Conservation (phyloP, 2,888 invertebrate species). For the Onthophagus sagittarius region DNA sequence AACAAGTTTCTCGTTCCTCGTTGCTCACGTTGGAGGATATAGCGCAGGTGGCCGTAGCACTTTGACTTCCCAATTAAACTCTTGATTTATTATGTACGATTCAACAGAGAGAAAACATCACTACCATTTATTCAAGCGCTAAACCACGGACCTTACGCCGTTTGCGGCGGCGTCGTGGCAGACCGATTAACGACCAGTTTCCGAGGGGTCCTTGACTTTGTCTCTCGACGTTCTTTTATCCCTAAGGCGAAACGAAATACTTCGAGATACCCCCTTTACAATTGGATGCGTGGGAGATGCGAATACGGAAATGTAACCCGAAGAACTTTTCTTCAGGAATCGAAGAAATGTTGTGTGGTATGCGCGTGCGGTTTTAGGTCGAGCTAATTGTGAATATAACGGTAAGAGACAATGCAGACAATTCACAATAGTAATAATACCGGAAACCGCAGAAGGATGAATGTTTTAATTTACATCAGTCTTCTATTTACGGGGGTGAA, state of each 20-base stretch:
- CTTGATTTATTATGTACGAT: slow-evolving; percentile 27
- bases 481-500: neutral
- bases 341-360: neutral
- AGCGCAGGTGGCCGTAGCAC: slow-evolving; percentile 6
- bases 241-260: neutral
- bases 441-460: neutral
- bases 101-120: slow-evolving; percentile 19
- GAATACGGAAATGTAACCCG: neutral
- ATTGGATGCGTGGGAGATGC: neutral
- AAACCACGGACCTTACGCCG: slow-evolving; percentile 1
- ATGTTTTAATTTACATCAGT: neutral
- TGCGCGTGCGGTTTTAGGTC: neutral
- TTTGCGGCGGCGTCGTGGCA: neutral
- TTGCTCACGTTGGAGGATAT: neutral
- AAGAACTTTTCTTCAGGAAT: neutral
- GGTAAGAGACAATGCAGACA: neutral
- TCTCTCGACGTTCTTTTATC: neutral
- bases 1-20: neutral
- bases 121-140: slow-evolving; percentile 18
- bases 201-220: slow-evolving; percentile 1
- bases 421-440: too few species aligned
- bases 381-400: neutral
- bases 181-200: slow-evolving; percentile 3
- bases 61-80: slow-evolving; percentile 24
- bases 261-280: neutral